Conservation (phyloP, 1,140 invertebrate species). For the Calosoma granatense region DNA sequence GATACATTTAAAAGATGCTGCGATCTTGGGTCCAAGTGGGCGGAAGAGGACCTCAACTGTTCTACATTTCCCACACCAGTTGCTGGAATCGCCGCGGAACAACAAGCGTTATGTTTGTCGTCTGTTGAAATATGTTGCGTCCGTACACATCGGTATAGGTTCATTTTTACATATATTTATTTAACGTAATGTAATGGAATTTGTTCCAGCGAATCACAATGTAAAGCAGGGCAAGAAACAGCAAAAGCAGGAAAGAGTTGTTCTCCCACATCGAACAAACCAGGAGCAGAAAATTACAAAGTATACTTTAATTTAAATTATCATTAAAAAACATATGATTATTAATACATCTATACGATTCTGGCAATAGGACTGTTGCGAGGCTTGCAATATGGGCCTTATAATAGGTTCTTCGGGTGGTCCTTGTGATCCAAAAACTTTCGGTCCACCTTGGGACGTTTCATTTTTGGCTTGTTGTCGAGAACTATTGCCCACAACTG, state of each 20-base stretch:
- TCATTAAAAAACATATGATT: slow-evolving; percentile 7
- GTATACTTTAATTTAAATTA: slow-evolving; percentile 13
- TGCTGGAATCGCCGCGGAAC: slow-evolving; percentile 18
- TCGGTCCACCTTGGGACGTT: slow-evolving; percentile 22
- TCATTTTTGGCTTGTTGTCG: slow-evolving; percentile 26
- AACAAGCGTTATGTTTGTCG: slow-evolving; percentile 24
- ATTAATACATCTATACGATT: slow-evolving; percentile 6
- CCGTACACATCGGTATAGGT: slow-evolving; percentile 21
- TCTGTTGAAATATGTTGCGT: slow-evolving; percentile 27
- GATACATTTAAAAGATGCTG: slow-evolving; percentile 27
- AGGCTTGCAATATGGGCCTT: slow-evolving; percentile 26
- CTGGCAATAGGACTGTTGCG: slow-evolving; percentile 28
- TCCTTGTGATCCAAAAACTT: slow-evolving; percentile 17
- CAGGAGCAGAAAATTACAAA: slow-evolving; percentile 14
- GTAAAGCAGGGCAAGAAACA: slow-evolving; percentile 10
- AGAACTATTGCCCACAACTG: slow-evolving; percentile 15
- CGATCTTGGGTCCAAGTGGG: slow-evolving; percentile 26
- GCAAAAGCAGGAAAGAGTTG: slow-evolving; percentile 10
- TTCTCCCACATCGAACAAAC: not conserved
- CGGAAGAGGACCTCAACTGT: slow-evolving; percentile 22
- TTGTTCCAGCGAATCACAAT: not conserved
- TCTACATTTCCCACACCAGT: slow-evolving; percentile 23
- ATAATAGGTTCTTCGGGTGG: slow-evolving; percentile 17
- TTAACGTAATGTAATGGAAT: not conserved
- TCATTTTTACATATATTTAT: not conserved